Evolutionary conservation across 2,113 vertebrate genomes (phyloP).

Genomic region (Leptobrachium leishanense): DNA sequence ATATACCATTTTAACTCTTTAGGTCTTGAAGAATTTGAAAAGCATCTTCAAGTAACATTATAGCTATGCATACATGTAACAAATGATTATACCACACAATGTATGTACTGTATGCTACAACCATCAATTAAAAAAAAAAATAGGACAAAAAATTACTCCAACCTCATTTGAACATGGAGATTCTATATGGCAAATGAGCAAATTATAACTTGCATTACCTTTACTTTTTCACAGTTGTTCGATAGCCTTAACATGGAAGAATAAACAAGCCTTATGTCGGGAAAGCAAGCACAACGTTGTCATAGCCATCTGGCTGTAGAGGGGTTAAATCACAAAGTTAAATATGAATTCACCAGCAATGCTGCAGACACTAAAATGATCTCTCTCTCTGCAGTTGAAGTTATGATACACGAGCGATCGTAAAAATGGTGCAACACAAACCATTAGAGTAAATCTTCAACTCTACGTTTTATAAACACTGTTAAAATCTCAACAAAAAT

Average conservation of each 20-base stretch:
- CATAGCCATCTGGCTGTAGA: not conserved
- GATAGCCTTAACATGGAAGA: not conserved
- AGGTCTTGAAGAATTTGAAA: no score
- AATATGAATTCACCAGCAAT: constrained; percentile 1
- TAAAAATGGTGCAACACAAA: constrained; percentile 1
- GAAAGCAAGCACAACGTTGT: not conserved
- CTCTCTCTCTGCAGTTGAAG: not conserved
- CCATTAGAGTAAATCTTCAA: not conserved
- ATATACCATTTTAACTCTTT: no score
- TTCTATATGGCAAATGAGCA: no score
- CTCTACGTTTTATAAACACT: constrained; percentile 12
- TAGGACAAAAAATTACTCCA: no score
- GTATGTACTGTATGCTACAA: no score
- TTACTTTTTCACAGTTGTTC: no score
- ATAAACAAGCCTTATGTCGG: not conserved
- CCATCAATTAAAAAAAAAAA: no score
- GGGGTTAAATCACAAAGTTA: not conserved
- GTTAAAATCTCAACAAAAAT: constrained; percentile 6
- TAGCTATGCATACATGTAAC: no score
- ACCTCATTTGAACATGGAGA: no score
- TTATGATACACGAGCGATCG: constrained; percentile 6
- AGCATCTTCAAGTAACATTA: no score
- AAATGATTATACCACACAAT: no score
- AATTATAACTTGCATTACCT: no score
- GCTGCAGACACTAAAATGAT: constrained; percentile 14